These are phyloP conservation scores for Aethes cnicana DNA, from an alignment of 2,888 invertebrate species.

Conservation along the genomic window DNA sequence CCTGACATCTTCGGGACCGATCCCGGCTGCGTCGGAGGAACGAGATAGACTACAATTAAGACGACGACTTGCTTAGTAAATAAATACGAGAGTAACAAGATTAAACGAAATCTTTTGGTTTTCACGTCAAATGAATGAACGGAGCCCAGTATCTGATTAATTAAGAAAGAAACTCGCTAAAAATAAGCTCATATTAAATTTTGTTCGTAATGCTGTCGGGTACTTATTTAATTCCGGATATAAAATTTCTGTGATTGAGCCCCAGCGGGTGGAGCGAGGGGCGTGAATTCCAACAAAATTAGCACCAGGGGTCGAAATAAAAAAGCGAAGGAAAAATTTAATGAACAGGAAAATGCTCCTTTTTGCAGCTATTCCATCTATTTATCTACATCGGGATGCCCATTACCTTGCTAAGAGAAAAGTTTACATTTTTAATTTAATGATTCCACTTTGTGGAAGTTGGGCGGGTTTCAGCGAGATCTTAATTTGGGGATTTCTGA, in stretches of 20 bases:
- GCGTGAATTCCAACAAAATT: constrained; percentile 84
- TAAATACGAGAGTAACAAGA: constrained; percentile 11
- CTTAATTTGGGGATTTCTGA: constrained; percentile 83
- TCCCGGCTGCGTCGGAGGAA: constrained; percentile 30
- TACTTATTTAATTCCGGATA: constrained; percentile 84
- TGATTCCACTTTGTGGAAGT: constrained; percentile 84
- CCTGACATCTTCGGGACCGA: constrained; percentile 40
- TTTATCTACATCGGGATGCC: constrained; percentile 83
- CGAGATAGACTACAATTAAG: constrained; percentile 24
- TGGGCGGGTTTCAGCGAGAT: constrained; percentile 82
- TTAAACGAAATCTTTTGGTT: constrained; percentile 16
- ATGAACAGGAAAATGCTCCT: constrained; percentile 84
- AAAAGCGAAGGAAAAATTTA: constrained; percentile 83
- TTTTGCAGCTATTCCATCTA: constrained; percentile 83
- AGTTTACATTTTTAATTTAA: constrained; percentile 84
- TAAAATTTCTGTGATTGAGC: constrained; percentile 83
- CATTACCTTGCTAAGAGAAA: constrained; percentile 84
- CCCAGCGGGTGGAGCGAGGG: constrained; percentile 79
- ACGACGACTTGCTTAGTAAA: background rate
- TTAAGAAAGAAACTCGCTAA: constrained; percentile 64
- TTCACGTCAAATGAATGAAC: constrained; percentile 38
- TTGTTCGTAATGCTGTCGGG: constrained; percentile 73
- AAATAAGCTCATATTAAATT: constrained; percentile 80
- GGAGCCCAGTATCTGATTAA: constrained; percentile 58
- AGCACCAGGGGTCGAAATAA: constrained; percentile 83